Base-by-base conservation (phyloP, 2,888 invertebrate genomes). In the Sesia apiformis region DNA sequence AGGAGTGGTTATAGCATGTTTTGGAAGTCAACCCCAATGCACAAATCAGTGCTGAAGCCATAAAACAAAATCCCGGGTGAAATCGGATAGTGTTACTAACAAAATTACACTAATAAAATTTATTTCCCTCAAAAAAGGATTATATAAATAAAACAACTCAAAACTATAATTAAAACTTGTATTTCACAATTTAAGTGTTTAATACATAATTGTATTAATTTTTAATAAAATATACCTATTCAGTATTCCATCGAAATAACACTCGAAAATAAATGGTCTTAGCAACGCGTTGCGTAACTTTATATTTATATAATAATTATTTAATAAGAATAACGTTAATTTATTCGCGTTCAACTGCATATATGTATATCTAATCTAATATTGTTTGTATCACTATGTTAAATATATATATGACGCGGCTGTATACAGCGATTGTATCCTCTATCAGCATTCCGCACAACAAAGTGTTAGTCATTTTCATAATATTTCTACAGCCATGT, bases 121-220 rank as follows among this genome's bases (percentile, higher is more conserved):
- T 23, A 23, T 23, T 23, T 23, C 2, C 1, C 23, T 23, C 23
- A 23, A 23, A 46, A 46, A 8, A 46, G 46, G 46, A n/a, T 8
- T 46, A 40, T 40, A 42, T 51, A 71, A 81, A 77, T 74, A 73
- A 84, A 81, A 84, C 78, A 66, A 72, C 67, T 57, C 51, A 61
- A 64, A 79, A 79, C 74, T 83, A 83, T 75, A 82, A 87, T 87
- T 87, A 87, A 85, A 88, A 84, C 86, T 87, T 89, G 84, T 89
- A 87, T 84, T 85, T 81, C 78, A 83, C 78, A 80, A 74, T 81
- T 80, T 70, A 74, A 76, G 76, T 81, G 72, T 76, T 81, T 69
- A 82, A 84, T 86, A 84, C 83, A 84, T 78, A 78, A 79, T 83
- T 73, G 78, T 84, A 81, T 79, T 68, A 38, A 46, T 78, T 68